These are phyloP conservation scores for Dromococcyx pavoninus DNA, from an alignment of 2,797 vertebrate genomes.

Conservation along the genomic window DNA sequence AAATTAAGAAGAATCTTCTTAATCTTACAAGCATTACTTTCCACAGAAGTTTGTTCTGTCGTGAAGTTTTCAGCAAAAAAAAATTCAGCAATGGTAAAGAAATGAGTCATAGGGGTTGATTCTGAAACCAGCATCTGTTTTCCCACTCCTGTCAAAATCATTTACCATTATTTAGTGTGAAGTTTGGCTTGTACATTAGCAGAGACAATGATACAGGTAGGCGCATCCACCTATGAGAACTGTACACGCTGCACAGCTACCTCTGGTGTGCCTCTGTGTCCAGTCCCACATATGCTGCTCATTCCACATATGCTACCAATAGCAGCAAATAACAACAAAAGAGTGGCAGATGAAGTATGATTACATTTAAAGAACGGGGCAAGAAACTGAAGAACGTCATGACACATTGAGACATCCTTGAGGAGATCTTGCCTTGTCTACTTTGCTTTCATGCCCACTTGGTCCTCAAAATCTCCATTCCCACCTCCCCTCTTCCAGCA, in stretches of 20 bases:
- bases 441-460: background rate
- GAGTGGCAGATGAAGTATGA: background rate
- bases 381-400: background rate
- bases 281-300: background rate
- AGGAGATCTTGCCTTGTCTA: background rate
- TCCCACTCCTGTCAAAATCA: constrained; percentile 43
- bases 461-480: background rate
- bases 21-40: constrained; percentile 6
- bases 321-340: background rate
- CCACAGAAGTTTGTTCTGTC: background rate
- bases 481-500: background rate
- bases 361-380: background rate
- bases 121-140: constrained; percentile 54
- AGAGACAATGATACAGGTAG: background rate
- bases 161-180: constrained; percentile 35
- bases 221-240: background rate
- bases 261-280: background rate
- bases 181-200: constrained; percentile 9
- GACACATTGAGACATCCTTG: background rate
- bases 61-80: background rate
- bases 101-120: background rate
- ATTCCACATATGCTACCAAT: background rate
- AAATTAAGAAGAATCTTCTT: background rate
- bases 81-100: background rate
- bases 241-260: background rate